Conservation (phyloP, 30 jellyfish, hydroid and myxozoan genomes). For the Hydractinia echinata region DNA sequence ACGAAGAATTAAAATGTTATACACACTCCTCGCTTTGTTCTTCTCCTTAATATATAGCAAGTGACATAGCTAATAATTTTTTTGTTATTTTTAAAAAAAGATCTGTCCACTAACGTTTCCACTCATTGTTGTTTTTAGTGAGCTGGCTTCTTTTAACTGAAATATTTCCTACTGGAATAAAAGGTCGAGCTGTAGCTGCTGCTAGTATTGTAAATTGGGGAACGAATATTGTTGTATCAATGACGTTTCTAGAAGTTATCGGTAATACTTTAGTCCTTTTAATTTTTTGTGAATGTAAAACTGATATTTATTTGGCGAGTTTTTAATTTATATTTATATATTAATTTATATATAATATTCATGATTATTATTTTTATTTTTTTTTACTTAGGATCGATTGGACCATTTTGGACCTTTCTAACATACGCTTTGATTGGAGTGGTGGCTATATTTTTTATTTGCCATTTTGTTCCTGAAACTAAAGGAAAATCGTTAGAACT, state of each 20-base stretch:
- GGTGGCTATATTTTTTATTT: constrained; percentile 50
- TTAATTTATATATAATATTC: not conserved
- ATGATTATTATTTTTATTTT: not conserved
- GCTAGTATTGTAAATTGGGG: constrained; percentile 89
- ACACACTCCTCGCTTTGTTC: too few relatives aligned
- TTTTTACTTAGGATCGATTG: not conserved
- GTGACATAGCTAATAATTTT: too few relatives aligned
- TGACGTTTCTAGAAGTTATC: constrained; percentile 59
- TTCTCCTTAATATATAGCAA: too few relatives aligned
- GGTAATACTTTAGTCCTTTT: constrained; percentile 19
- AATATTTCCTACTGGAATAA: constrained; percentile 81
- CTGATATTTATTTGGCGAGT: not conserved
- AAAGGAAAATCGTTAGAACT: constrained; percentile 63
- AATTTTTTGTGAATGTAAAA: not conserved
- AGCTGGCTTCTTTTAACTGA: constrained; percentile 80
- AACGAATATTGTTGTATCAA: constrained; percentile 68
- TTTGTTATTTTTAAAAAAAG: too few relatives aligned
- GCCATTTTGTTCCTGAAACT: constrained; percentile 67
- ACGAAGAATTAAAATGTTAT: too few relatives aligned
- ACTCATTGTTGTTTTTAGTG: constrained; percentile 26
- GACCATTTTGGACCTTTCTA: constrained; percentile 60
- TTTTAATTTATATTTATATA: not conserved
- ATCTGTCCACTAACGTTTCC: not conserved
- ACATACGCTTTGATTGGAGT: constrained; percentile 54
- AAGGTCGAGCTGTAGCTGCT: constrained; percentile 83